Percentiles rank a stretch among this genome's conserved stretches.
These are phyloP conservation scores for Cyprinella venusta DNA, from an alignment of 2,797 vertebrate species.

Conservation along the genomic window DNA sequence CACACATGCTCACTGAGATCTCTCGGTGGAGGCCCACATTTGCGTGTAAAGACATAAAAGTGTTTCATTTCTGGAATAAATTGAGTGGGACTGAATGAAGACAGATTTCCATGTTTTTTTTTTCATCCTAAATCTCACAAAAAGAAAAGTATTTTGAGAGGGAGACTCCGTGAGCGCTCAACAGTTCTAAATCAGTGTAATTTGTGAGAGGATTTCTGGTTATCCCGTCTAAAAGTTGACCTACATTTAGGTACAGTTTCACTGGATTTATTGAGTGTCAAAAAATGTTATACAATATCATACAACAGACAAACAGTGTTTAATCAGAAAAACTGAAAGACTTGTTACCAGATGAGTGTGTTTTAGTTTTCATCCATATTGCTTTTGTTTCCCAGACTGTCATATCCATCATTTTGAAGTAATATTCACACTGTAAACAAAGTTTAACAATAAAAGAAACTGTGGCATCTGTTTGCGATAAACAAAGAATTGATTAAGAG, in stretches of 20 bases:
- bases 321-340: constrained; percentile 21
- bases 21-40: constrained; percentile 49
- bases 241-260: constrained; percentile 32
- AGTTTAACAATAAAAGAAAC: constrained; percentile 23
- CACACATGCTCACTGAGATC: constrained; percentile 60
- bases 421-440: constrained; percentile 25
- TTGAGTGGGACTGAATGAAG: constrained; percentile 64
- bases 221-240: constrained; percentile 28
- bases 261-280: constrained; percentile 26
- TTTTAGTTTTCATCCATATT: constrained; percentile 28
- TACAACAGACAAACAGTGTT: constrained; percentile 6
- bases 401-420: constrained; percentile 31
- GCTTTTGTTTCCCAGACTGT: constrained; percentile 27
- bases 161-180: constrained; percentile 29
- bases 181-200: constrained; percentile 32
- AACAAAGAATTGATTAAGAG: constrained; percentile 38
- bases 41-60: constrained; percentile 64
- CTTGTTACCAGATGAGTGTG: constrained; percentile 18
- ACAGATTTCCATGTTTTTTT: constrained; percentile 58
- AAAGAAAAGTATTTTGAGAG: constrained; percentile 49
- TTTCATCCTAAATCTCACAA: constrained; percentile 48
- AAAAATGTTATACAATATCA: constrained; percentile 11
- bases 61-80: constrained; percentile 65
- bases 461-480: constrained; percentile 28
- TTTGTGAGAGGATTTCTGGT: constrained; percentile 45